phyloP scores from a whole-genome alignment of 2,888 invertebrate species.

The Drosophila imparisetae region DNA sequence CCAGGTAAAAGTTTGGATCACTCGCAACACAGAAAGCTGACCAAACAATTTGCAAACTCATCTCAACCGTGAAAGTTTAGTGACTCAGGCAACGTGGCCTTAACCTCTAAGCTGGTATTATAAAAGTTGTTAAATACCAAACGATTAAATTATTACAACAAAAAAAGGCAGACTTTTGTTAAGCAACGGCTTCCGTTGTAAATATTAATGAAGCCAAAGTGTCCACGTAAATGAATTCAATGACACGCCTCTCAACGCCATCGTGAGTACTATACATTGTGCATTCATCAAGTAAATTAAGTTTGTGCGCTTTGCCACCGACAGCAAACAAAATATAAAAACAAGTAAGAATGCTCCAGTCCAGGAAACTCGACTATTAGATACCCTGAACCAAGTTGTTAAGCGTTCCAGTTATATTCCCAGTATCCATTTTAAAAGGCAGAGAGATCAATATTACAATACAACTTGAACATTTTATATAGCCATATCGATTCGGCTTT shows the following conservation, averaged over 20 bases:
- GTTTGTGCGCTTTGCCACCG: constrained; percentile 27
- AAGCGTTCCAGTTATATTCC: background rate
- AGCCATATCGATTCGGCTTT: background rate
- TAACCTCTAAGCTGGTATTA: constrained; percentile 36
- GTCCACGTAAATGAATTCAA: constrained; percentile 59
- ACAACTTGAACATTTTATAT: background rate
- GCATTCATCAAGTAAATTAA: constrained; percentile 72
- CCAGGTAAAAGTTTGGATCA: constrained; percentile 24
- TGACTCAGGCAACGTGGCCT: constrained; percentile 18
- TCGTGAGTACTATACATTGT: constrained; percentile 16
- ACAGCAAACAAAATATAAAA: constrained; percentile 4
- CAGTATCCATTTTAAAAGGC: background rate
- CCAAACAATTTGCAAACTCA: constrained; percentile 57
- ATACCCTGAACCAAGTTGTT: background rate
- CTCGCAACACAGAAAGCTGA: constrained; percentile 31
- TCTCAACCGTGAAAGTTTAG: constrained; percentile 33
- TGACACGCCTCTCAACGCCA: constrained; percentile 37
- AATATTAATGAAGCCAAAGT: constrained; percentile 72
- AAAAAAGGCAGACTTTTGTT: constrained; percentile 35
- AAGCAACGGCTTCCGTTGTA: constrained; percentile 42
- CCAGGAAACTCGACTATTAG: background rate
- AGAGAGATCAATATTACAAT: background rate
- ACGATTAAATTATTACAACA: constrained; percentile 62
- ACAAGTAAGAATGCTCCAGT: background rate
- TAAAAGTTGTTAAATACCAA: constrained; percentile 51